Evolutionary conservation across 2,888 invertebrate species (phyloP).

Genomic region (Erannis defoliaria): DNA sequence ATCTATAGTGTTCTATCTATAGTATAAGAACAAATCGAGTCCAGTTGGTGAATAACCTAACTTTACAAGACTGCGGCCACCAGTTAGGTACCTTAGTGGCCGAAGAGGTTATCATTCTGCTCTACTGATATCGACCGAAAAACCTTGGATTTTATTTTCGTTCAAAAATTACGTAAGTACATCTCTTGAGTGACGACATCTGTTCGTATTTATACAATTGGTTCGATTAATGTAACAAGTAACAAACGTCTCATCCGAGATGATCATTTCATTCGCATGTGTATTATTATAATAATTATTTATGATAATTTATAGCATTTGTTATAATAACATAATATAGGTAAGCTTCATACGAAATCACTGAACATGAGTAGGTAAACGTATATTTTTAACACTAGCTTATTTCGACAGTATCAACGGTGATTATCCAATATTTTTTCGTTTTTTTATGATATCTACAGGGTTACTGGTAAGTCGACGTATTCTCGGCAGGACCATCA

Average conservation of each 20-base stretch:
- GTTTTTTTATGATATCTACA: no score
- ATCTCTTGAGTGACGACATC: slow-evolving; percentile 9
- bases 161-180: slow-evolving; percentile 22
- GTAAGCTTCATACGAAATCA: neutral
- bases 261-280: neutral
- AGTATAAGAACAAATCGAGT: no score
- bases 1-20: no score
- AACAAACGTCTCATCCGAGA: slow-evolving; percentile 3
- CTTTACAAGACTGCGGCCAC: no score
- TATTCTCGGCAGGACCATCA: no score
- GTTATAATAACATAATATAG: neutral
- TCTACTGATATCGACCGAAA: neutral
- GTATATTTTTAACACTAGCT: neutral
- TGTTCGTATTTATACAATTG: slow-evolving; percentile 19
- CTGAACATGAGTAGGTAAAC: neutral
- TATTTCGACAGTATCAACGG: no score
- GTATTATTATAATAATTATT: neutral
- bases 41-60: neutral
- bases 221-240: slow-evolving; percentile 16
- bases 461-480: no score
- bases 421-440: no score
- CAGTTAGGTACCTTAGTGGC: neutral
- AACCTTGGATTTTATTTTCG: neutral
- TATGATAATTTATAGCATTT: neutral
- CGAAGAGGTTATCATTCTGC: neutral